These are phyloP conservation scores for Pilophorus perplexus DNA, from an alignment of 2,888 invertebrate genomes.

Conservation along the genomic window DNA sequence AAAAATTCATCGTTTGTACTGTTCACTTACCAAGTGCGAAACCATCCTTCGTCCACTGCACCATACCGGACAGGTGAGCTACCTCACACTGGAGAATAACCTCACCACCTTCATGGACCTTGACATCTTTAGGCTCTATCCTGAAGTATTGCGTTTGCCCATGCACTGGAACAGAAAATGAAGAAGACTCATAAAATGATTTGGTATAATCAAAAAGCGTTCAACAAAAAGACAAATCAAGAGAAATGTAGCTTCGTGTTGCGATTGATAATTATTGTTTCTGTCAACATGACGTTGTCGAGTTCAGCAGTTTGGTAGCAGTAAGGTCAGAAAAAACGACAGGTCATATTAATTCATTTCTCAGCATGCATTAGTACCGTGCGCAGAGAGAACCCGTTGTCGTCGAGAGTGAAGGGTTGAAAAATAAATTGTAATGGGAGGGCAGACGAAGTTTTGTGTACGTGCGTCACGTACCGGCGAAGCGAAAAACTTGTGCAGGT, in stretches of 20 bases:
- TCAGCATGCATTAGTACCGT: too few relatives aligned
- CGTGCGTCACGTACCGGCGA: conserved; percentile 29
- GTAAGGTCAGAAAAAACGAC: too few relatives aligned
- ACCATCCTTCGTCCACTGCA: conserved; percentile 97
- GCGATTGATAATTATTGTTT: too few relatives aligned
- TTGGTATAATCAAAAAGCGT: not conserved
- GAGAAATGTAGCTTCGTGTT: not conserved
- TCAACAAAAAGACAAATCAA: too few relatives aligned
- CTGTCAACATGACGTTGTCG: too few relatives aligned
- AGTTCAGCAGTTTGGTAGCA: too few relatives aligned
- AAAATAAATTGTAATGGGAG: conserved; percentile 3
- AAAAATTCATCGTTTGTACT: not conserved
- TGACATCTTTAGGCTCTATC: conserved; percentile 86
- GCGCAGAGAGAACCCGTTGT: too few relatives aligned
- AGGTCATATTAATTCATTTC: too few relatives aligned
- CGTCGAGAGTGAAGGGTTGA: too few relatives aligned
- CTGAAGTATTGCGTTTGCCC: conserved; percentile 75
- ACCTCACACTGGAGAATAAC: conserved; percentile 88
- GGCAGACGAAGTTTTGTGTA: conserved; percentile 23
- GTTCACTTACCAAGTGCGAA: conserved; percentile 77
- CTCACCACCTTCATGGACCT: conserved; percentile 82
- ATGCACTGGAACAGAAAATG: conserved; percentile 49
- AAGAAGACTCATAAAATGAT: not conserved
- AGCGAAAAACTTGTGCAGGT: conserved; percentile 42
- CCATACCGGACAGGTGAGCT: conserved; percentile 78